These are phyloP conservation scores for Brachionus calyciflorus DNA, from an alignment of 1,140 invertebrate genomes.

Conservation along the genomic window DNA sequence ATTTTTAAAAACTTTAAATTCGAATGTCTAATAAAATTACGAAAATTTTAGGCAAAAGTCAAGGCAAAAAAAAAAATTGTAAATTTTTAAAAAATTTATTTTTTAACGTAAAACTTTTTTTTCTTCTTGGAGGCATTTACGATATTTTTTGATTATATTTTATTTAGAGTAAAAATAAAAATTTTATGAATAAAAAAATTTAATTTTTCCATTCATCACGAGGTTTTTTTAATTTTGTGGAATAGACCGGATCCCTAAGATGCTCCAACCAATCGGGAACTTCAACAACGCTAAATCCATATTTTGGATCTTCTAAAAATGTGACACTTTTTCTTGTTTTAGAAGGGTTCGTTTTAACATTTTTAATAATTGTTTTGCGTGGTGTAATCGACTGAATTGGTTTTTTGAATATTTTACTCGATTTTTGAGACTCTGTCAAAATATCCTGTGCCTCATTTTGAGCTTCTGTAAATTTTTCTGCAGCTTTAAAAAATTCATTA, in stretches of 20 bases:
- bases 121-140: too few relatives aligned
- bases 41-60: too few relatives aligned
- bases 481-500: not conserved
- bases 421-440: not conserved
- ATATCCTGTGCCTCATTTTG: not conserved
- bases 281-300: not conserved
- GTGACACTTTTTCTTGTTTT: constrained; percentile 24
- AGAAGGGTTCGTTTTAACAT: not conserved
- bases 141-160: too few relatives aligned
- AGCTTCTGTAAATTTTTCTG: not conserved
- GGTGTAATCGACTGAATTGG: not conserved
- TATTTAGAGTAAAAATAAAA: too few relatives aligned
- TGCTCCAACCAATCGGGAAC: constrained; percentile 21
- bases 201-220: constrained; percentile 12
- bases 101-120: too few relatives aligned
- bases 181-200: too few relatives aligned
- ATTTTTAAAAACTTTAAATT: too few relatives aligned
- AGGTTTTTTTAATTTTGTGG: not conserved
- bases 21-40: too few relatives aligned
- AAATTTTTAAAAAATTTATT: too few relatives aligned
- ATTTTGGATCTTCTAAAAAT: constrained; percentile 13
- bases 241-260: constrained; percentile 17
- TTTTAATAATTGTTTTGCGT: constrained; percentile 6
- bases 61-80: too few relatives aligned
- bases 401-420: not conserved